Percentiles rank a stretch among this genome's conserved stretches.
Evolutionary conservation across 2,113 vertebrate genomes (phyloP).

Genomic region (Gasterosteus nipponicus): DNA sequence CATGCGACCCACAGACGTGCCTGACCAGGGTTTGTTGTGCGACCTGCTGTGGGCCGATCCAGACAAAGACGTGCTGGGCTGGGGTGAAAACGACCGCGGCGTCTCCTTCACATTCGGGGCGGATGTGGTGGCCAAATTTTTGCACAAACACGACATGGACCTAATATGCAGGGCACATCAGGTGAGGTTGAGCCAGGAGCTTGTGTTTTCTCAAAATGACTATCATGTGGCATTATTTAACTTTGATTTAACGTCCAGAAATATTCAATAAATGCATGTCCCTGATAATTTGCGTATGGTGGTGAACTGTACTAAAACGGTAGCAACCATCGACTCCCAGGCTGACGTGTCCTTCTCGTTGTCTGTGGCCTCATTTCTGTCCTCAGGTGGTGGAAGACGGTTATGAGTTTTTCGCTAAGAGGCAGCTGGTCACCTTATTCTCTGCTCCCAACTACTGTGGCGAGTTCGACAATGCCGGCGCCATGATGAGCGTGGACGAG

Average conservation of each 20-base stretch:
- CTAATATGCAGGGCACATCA: constrained; percentile 87
- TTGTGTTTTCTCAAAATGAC: neutral
- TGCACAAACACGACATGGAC: constrained; percentile 88
- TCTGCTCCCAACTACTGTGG: constrained; percentile 87
- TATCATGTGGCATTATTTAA: neutral
- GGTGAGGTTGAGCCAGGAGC: constrained; percentile 58
- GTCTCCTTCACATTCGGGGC: constrained; percentile 86
- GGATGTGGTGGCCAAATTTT: constrained; percentile 85
- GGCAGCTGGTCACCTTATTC: constrained; percentile 84
- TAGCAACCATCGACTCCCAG: neutral
- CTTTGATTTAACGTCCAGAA: neutral
- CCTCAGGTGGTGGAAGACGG: constrained; percentile 84
- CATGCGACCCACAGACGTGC: constrained; percentile 96
- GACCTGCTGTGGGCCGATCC: constrained; percentile 97
- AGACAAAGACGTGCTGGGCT: constrained; percentile 89
- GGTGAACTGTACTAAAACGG: neutral
- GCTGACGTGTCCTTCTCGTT: neutral
- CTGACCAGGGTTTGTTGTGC: constrained; percentile 85
- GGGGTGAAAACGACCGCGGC: constrained; percentile 85
- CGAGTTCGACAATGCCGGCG: constrained; percentile 85
- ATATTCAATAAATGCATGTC: neutral
- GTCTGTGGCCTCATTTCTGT: neutral
- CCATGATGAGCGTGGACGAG: constrained; percentile 87
- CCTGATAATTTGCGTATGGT: neutral
- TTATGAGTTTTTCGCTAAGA: constrained; percentile 85